These are phyloP conservation scores for Lasioglossum leucozonium DNA, from an alignment of 2,888 invertebrate genomes.

Conservation along the genomic window DNA sequence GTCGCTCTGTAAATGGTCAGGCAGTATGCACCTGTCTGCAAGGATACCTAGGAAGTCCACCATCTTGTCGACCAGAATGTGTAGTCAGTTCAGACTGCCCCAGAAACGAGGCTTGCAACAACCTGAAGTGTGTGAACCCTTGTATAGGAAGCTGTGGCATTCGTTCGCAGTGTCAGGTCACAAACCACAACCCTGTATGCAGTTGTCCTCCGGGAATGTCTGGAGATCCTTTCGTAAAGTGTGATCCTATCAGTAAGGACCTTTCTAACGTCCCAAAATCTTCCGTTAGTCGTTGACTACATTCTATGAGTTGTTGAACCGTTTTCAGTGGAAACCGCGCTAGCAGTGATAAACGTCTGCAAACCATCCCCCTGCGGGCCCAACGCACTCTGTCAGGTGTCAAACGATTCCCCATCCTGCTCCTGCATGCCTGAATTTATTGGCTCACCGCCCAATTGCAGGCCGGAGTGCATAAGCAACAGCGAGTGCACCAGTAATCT, in stretches of 20 bases:
- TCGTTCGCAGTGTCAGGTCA: slow-evolving; percentile 88
- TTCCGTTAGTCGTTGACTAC: not conserved
- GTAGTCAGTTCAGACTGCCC: slow-evolving; percentile 91
- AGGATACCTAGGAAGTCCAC: slow-evolving; percentile 91
- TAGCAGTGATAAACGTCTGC: slow-evolving; percentile 86
- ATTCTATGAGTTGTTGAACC: not conserved
- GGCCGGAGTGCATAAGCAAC: slow-evolving; percentile 92
- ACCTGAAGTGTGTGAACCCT: slow-evolving; percentile 93
- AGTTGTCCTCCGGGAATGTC: slow-evolving; percentile 86
- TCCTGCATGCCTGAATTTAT: slow-evolving; percentile 91
- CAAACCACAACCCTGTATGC: slow-evolving; percentile 87
- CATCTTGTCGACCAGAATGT: slow-evolving; percentile 92
- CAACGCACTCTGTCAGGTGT: slow-evolving; percentile 87
- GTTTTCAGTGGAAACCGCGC: slow-evolving; percentile 86
- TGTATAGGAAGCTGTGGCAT: slow-evolving; percentile 93
- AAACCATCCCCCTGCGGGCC: slow-evolving; percentile 91
- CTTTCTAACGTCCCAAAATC: not conserved
- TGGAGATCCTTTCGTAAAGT: slow-evolving; percentile 87
- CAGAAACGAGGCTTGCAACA: slow-evolving; percentile 90
- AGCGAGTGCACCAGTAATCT: slow-evolving; percentile 90
- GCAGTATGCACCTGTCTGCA: slow-evolving; percentile 91
- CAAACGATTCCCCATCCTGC: slow-evolving; percentile 91
- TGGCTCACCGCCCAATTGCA: slow-evolving; percentile 91
- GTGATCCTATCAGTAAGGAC: slow-evolving; percentile 74
- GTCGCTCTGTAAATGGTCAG: slow-evolving; percentile 89